phyloP scores from a whole-genome alignment of 2,888 invertebrate genomes.

The Acrobasis suavella region DNA sequence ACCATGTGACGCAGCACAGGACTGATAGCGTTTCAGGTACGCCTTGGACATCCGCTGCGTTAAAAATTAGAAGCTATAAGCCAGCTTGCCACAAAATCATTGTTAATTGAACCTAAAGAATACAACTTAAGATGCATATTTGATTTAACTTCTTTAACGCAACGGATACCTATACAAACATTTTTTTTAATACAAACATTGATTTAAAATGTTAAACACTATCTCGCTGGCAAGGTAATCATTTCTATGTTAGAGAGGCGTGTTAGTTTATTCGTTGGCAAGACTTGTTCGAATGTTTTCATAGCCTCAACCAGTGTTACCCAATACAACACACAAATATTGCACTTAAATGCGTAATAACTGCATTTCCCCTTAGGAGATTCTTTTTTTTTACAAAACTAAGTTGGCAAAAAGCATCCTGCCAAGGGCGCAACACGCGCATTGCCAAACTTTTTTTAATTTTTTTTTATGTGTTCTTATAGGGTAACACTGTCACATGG shows the following conservation, averaged over 20 bases:
- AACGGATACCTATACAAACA: background rate
- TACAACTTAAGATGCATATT: background rate
- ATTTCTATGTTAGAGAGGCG: slow-evolving; percentile 18
- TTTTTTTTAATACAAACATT: background rate
- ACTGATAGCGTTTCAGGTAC: background rate
- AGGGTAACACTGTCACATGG: slow-evolving; percentile 15
- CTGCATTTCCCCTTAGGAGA: slow-evolving; percentile 16
- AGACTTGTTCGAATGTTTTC: slow-evolving; percentile 20
- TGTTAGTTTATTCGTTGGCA: slow-evolving; percentile 21
- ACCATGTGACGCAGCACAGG: background rate
- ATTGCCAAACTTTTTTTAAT: too few species aligned
- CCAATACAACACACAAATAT: slow-evolving; percentile 18
- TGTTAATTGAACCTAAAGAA: background rate
- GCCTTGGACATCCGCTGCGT: background rate
- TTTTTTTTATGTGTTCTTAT: background rate
- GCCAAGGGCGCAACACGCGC: too few species aligned
- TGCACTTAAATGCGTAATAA: slow-evolving; percentile 21
- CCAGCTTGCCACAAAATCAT: background rate
- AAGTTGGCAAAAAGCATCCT: too few species aligned
- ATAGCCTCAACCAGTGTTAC: slow-evolving; percentile 19
- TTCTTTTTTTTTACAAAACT: background rate
- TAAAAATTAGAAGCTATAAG: background rate
- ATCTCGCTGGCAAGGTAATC: slow-evolving; percentile 18
- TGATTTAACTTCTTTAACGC: background rate
- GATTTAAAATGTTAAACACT: background rate